These are phyloP conservation scores for Ganaspis sp. DNA, from an alignment of 1,140 invertebrate species.

Conservation along the genomic window DNA sequence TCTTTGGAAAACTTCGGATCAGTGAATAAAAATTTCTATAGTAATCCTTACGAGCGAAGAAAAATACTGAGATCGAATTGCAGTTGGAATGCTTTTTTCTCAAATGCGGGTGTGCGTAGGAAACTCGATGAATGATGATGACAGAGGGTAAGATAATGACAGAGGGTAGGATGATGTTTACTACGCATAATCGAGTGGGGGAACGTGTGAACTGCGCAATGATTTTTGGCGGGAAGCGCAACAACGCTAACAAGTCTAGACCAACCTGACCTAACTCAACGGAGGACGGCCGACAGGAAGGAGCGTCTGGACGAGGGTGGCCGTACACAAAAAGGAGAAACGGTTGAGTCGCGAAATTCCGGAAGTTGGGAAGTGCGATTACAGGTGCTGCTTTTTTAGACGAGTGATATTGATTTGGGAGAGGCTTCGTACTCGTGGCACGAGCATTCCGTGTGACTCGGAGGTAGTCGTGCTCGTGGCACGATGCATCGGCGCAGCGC, in stretches of 20 bases:
- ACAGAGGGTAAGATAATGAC: too few species aligned
- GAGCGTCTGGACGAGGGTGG: background rate
- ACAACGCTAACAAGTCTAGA: constrained; percentile 37
- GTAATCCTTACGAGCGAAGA: too few species aligned
- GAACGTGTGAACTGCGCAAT: constrained; percentile 47
- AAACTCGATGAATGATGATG: too few species aligned
- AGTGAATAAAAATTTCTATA: too few species aligned
- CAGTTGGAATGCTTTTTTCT: too few species aligned
- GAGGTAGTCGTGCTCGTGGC: constrained; percentile 57
- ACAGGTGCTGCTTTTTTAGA: constrained; percentile 69
- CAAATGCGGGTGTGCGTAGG: too few species aligned
- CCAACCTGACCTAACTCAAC: constrained; percentile 39
- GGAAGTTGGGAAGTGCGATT: constrained; percentile 58
- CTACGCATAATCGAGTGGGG: constrained; percentile 29
- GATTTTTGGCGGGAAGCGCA: constrained; percentile 59
- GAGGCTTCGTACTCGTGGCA: constrained; percentile 73
- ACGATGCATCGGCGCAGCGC: constrained; percentile 71
- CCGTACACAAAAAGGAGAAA: background rate
- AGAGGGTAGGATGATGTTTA: too few species aligned
- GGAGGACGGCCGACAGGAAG: constrained; percentile 28
- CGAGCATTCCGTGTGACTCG: constrained; percentile 70
- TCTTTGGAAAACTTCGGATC: too few species aligned
- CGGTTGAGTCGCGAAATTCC: constrained; percentile 48
- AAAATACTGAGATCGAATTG: too few species aligned
- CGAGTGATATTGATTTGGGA: constrained; percentile 76